Evolutionary conservation across 2,113 vertebrate genomes (phyloP).

Genomic region (Dissostichus mawsoni): DNA sequence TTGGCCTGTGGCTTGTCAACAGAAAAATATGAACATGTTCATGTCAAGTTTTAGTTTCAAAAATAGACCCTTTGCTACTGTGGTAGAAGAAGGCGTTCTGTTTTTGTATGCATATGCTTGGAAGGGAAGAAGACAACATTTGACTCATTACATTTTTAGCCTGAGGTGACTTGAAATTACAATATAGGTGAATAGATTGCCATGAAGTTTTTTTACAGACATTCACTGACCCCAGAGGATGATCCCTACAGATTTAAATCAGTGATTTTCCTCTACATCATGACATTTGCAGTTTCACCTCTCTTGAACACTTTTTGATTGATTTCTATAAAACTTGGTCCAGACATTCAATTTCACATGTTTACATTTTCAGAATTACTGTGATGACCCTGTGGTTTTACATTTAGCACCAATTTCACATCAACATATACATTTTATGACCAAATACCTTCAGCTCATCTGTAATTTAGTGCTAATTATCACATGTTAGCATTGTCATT

Average conservation of each 20-base stretch:
- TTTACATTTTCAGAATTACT: not conserved
- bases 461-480: not conserved
- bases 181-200: not conserved
- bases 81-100: not conserved
- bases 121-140: not conserved
- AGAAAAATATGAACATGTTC: not conserved
- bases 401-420: not conserved
- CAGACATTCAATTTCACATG: not conserved
- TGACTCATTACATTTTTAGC: not conserved
- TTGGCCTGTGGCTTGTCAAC: slow-evolving; percentile 7
- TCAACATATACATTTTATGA: not conserved
- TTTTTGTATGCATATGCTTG: not conserved
- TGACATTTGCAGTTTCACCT: too few species aligned
- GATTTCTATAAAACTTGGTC: not conserved
- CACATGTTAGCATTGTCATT: not conserved
- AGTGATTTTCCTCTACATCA: not conserved
- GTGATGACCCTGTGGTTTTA: not conserved
- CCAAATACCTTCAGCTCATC: not conserved
- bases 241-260: too few species aligned
- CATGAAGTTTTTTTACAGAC: not conserved
- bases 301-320: not conserved
- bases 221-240: not conserved
- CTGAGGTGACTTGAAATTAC: not conserved
- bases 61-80: not conserved
- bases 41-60: not conserved